Conservation (phyloP, 2,797 vertebrate species). For the Holocentrus rufus region DNA sequence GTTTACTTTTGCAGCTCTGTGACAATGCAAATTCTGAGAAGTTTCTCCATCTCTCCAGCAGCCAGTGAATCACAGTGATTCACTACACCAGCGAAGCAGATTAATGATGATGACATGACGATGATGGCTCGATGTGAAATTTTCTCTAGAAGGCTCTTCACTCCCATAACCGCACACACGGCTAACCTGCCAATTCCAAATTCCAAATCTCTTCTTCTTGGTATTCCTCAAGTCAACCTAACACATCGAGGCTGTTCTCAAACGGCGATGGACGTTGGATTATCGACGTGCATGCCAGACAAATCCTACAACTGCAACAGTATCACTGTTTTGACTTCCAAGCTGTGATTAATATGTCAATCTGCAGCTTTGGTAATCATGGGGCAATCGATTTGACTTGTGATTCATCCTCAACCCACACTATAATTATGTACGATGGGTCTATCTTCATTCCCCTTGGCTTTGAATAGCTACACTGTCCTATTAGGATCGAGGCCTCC, state of each 20-base stretch:
- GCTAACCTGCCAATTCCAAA: conserved; percentile 15
- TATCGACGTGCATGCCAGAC: background rate
- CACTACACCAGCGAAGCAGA: background rate
- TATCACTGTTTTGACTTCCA: conserved; percentile 4
- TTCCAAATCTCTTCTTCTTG: background rate
- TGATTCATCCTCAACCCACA: background rate
- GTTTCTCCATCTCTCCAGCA: conserved; percentile 6
- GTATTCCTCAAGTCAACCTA: background rate
- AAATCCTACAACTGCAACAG: conserved; percentile 12
- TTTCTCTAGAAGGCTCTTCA: conserved; percentile 15
- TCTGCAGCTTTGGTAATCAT: conserved; percentile 8
- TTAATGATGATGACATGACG: background rate
- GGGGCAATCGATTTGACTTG: background rate
- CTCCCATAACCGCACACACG: background rate
- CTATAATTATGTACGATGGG: conserved; percentile 17
- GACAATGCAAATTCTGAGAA: background rate
- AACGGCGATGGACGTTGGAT: background rate
- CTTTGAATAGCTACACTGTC: conserved; percentile 2
- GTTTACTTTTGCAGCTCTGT: background rate
- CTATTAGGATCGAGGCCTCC: conserved; percentile 1
- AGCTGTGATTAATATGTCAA: conserved; percentile 41
- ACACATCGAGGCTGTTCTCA: background rate
- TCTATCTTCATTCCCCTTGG: conserved; percentile 6
- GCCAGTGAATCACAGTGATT: conserved; percentile 3
- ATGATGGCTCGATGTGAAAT: conserved; percentile 20